Conservation (phyloP, 2,888 invertebrate genomes). For the Loripinus fragilis region DNA sequence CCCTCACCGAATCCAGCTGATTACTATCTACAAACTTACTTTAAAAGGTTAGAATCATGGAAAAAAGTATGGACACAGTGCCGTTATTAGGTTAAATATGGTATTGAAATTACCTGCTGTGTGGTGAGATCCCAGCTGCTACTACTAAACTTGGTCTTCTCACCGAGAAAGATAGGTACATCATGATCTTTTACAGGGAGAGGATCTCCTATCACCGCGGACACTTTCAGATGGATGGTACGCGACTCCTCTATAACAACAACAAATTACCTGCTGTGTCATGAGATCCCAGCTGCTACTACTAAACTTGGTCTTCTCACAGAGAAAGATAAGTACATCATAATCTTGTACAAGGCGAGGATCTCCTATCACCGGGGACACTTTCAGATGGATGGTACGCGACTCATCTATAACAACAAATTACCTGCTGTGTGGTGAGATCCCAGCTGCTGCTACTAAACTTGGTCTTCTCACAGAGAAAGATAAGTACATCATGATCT, state of each 20-base stretch:
- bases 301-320: too few relatives aligned
- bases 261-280: too few relatives aligned
- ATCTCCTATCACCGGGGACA: constrained; percentile 91
- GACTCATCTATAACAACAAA: too few relatives aligned
- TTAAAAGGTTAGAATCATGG: too few relatives aligned
- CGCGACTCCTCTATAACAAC: constrained; percentile 90
- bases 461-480: constrained; percentile 86
- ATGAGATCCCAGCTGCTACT: too few relatives aligned
- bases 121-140: too few relatives aligned
- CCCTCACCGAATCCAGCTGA: too few relatives aligned
- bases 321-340: constrained; percentile 93
- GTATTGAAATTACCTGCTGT: too few relatives aligned
- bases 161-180: constrained; percentile 91
- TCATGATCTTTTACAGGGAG: constrained; percentile 92
- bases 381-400: constrained; percentile 94
- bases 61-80: too few relatives aligned
- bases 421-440: constrained; percentile 95
- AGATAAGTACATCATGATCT: constrained; percentile 95
- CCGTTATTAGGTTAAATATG: too few relatives aligned
- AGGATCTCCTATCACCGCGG: constrained; percentile 92
- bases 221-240: constrained; percentile 94
- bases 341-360: constrained; percentile 93
- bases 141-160: too few relatives aligned
- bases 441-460: constrained; percentile 88
- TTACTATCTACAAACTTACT: too few relatives aligned